Percentiles rank a stretch among this genome's conserved stretches.
Conservation (phyloP, 2,113 vertebrate species). For the Psittacara wagleri region DNA sequence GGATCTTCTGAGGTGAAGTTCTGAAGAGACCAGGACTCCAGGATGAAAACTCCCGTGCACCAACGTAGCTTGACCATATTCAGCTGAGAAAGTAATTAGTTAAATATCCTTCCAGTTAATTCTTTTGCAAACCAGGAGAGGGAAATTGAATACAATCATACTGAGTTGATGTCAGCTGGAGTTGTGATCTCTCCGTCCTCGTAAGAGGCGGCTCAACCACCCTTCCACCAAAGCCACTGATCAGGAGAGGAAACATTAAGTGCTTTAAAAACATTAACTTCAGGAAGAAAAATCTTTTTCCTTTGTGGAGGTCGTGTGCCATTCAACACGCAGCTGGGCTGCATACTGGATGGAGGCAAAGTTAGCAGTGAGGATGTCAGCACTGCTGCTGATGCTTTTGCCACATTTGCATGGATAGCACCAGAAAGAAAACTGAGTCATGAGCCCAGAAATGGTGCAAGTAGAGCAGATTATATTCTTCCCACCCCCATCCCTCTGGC, state of each 20-base stretch:
- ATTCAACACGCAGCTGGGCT: fast-evolving
- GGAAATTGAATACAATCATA: background rate
- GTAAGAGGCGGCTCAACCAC: background rate
- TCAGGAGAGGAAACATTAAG: background rate
- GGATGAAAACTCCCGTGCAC: background rate
- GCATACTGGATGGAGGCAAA: background rate
- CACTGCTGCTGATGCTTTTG: background rate
- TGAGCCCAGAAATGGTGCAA: background rate
- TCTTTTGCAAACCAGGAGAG: slow-evolving; percentile 43
- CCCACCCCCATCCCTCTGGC: background rate
- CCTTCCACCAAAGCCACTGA: background rate
- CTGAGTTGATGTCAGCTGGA: background rate
- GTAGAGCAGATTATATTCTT: background rate
- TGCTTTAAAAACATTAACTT: background rate
- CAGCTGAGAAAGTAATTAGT: background rate
- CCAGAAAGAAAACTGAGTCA: background rate
- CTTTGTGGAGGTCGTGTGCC: background rate
- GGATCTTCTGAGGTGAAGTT: background rate
- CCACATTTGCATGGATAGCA: background rate
- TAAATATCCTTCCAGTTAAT: slow-evolving; percentile 32
- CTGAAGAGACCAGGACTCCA: background rate
- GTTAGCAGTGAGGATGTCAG: background rate
- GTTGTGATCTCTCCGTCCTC: background rate
- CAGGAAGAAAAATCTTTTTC: background rate
- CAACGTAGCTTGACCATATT: background rate